These are phyloP conservation scores for Trinectes maculatus DNA, from an alignment of 2,113 vertebrate genomes.

Conservation along the genomic window DNA sequence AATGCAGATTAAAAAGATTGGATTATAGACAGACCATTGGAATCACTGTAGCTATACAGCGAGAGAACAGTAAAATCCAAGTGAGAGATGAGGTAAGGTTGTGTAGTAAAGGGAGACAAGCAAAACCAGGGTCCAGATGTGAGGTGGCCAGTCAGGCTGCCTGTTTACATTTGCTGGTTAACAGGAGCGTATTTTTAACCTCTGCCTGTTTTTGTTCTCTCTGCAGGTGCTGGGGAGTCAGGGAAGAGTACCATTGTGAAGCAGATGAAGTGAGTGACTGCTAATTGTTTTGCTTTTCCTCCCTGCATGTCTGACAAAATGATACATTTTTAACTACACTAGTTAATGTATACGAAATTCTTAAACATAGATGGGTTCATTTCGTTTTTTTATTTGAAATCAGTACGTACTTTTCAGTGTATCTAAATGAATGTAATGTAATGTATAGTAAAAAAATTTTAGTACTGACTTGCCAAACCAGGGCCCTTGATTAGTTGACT, in stretches of 20 bases:
- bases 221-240: slow-evolving; percentile 93
- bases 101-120: slow-evolving; percentile 14
- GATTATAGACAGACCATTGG: not conserved
- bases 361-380: too few species aligned
- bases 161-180: slow-evolving; percentile 72
- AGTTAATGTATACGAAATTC: not conserved
- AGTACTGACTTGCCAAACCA: too few species aligned
- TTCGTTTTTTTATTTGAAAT: not conserved
- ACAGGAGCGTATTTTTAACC: slow-evolving; percentile 78
- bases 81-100: slow-evolving; percentile 23
- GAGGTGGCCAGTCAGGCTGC: slow-evolving; percentile 50
- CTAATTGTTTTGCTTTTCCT: slow-evolving; percentile 69
- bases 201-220: slow-evolving; percentile 77
- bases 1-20: not conserved
- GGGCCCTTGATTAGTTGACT: too few species aligned
- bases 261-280: slow-evolving; percentile 94
- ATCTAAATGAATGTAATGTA: too few species aligned
- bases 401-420: too few species aligned
- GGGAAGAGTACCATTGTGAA: slow-evolving; percentile 98
- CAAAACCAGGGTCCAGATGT: slow-evolving; percentile 66
- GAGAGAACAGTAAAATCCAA: slow-evolving; percentile 21
- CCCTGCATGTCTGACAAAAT: slow-evolving; percentile 11
- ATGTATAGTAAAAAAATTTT: too few species aligned
- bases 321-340: slow-evolving; percentile 2
- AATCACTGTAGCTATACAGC: slow-evolving; percentile 2